Conservation (phyloP, 2,113 vertebrate species). For the Edolisoma coerulescens region DNA sequence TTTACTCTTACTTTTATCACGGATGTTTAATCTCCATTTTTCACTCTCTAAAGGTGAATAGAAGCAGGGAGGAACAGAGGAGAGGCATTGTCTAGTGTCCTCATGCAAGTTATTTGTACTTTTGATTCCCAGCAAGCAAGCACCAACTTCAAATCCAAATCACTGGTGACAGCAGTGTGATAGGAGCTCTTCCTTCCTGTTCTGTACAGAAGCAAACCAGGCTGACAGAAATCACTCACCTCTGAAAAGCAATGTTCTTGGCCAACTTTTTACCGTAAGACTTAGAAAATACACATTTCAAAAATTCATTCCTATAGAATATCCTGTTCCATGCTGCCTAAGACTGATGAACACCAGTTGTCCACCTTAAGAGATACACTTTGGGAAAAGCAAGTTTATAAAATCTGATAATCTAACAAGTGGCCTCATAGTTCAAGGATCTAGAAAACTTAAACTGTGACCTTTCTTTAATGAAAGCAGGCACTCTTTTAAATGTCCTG, state of each 20-base stretch:
- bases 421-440: background rate
- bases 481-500: background rate
- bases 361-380: background rate
- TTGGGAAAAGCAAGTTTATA: background rate
- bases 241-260: background rate
- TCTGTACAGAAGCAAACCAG: background rate
- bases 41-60: background rate
- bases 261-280: background rate
- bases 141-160: background rate
- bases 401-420: background rate
- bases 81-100: background rate
- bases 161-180: background rate
- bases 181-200: background rate
- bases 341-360: background rate
- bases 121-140: background rate
- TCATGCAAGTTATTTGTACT: background rate
- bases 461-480: background rate
- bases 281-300: background rate
- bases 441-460: background rate
- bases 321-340: background rate
- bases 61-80: background rate
- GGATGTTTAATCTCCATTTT: background rate
- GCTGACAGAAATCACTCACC: background rate
- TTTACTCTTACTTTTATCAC: background rate
- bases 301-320: background rate